These are phyloP conservation scores for Menura novaehollandiae DNA, from an alignment of 2,113 vertebrate genomes.

Conservation along the genomic window DNA sequence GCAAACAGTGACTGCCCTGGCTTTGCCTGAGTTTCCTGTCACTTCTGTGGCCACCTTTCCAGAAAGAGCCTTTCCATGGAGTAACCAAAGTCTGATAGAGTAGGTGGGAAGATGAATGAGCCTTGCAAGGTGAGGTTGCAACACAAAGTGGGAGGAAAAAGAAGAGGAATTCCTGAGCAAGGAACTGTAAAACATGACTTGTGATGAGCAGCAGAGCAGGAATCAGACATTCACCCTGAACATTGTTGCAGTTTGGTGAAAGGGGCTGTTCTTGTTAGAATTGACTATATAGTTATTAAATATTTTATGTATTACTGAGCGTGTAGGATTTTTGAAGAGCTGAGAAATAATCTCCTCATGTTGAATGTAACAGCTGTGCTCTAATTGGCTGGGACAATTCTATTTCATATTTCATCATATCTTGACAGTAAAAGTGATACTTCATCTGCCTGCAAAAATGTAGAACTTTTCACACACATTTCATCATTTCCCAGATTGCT, in stretches of 20 bases:
- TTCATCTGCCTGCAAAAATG: background rate
- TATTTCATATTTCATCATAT: background rate
- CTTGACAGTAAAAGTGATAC: background rate
- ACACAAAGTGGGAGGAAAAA: background rate
- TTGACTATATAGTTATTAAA: background rate
- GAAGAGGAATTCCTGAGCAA: background rate
- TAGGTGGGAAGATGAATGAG: background rate
- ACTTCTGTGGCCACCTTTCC: background rate
- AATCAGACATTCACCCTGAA: background rate
- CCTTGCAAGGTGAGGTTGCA: background rate
- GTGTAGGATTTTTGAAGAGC: background rate
- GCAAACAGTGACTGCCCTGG: background rate
- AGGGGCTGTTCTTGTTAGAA: background rate
- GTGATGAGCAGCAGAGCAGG: background rate
- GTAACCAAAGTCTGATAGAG: background rate
- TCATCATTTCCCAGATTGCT: background rate
- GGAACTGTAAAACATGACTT: background rate
- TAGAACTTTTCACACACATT: background rate
- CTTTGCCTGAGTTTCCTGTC: background rate
- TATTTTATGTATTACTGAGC: background rate
- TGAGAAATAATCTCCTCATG: background rate
- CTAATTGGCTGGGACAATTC: background rate
- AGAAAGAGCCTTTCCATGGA: background rate
- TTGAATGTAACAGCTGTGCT: background rate
- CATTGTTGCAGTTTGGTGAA: background rate